Evolutionary conservation across 2,797 vertebrate species (phyloP).

Genomic region (Netta rufina): DNA sequence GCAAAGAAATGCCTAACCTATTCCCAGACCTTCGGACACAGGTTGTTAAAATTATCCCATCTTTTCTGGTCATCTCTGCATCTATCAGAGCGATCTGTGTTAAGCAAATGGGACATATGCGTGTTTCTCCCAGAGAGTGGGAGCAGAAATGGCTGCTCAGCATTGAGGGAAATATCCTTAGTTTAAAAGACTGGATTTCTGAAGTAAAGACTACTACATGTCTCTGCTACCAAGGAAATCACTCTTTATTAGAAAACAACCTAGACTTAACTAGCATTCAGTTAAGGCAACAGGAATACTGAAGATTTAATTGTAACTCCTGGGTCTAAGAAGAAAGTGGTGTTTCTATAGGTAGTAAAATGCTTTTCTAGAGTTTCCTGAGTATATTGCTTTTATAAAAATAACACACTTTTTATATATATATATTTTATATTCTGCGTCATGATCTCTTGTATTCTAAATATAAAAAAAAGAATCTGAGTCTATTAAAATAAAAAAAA

Average conservation of each 20-base stretch:
- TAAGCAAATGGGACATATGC: fast-evolving
- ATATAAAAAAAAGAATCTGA: neutral
- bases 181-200: neutral
- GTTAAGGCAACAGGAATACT: neutral
- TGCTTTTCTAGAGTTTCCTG: neutral
- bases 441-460: neutral
- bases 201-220: neutral
- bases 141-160: neutral
- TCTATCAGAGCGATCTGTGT: neutral
- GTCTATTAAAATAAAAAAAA: neutral
- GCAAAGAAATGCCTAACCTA: neutral
- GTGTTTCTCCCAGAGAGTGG: neutral
- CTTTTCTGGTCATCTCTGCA: fast-evolving
- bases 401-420: neutral
- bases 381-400: neutral
- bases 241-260: neutral
- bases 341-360: neutral
- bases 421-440: neutral
- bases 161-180: neutral
- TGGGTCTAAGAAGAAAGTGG: neutral
- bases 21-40: neutral
- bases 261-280: neutral
- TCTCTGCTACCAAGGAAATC: neutral
- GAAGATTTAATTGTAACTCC: neutral
- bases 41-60: neutral